phyloP scores from a whole-genome alignment of 2,888 invertebrate species.

The Xestia rhomboidea region DNA sequence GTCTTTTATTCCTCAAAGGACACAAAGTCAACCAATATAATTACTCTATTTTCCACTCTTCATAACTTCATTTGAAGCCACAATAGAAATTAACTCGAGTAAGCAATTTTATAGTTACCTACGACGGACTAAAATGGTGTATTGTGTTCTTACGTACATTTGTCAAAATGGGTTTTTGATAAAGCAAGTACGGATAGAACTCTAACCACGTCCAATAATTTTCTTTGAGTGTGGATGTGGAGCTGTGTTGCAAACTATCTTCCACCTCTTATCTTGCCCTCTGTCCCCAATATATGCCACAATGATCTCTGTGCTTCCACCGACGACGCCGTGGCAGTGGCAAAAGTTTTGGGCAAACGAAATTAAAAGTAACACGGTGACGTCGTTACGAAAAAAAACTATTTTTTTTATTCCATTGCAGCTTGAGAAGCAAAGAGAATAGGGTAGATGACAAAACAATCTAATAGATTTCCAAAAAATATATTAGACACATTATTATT shows the following conservation, averaged over 20 bases:
- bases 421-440: background rate
- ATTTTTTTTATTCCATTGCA: background rate
- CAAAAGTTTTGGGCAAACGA: background rate
- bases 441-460: no score
- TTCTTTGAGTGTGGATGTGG: background rate
- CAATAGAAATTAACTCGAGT: background rate
- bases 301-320: background rate
- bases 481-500: no score
- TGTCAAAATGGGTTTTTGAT: background rate
- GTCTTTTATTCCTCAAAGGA: background rate
- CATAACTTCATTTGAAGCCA: constrained; percentile 3
- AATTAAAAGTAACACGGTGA: background rate
- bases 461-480: no score
- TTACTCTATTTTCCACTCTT: constrained; percentile 3
- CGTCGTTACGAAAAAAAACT: background rate
- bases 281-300: background rate
- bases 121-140: background rate
- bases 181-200: background rate
- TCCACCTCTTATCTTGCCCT: no score
- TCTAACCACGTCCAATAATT: background rate
- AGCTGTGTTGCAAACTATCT: background rate
- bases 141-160: background rate
- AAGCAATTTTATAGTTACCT: background rate
- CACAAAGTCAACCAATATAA: background rate
- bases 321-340: background rate